Percentiles rank a stretch among this genome's conserved stretches.
Evolutionary conservation across 1,140 invertebrate species (phyloP).

Genomic region (Charaxes varanes): DNA sequence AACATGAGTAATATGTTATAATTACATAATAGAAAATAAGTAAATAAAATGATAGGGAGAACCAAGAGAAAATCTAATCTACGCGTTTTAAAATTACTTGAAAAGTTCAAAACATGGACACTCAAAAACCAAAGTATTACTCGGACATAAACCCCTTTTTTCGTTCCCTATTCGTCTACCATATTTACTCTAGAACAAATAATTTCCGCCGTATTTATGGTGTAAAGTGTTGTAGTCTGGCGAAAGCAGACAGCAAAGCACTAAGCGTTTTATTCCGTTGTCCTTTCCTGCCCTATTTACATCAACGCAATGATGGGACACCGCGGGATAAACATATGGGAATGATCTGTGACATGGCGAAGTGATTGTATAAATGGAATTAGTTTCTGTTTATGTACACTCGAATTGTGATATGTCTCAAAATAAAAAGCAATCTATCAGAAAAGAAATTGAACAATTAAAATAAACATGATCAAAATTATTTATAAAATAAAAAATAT

Average conservation of each 20-base stretch:
- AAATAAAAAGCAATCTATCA: background rate
- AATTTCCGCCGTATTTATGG: conserved; percentile 5
- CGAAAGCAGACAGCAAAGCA: conserved; percentile 25
- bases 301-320: conserved; percentile 20
- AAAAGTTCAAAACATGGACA: no score
- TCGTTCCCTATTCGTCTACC: no score
- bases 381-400: conserved; percentile 13
- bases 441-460: conserved; percentile 2
- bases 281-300: conserved; percentile 8
- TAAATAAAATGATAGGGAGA: no score
- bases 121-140: no score
- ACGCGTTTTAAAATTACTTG: no score
- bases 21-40: no score
- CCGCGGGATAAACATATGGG: conserved; percentile 17
- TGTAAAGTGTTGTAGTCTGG: no score
- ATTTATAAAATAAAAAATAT: no score
- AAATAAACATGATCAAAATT: background rate
- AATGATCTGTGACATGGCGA: conserved; percentile 17
- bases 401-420: conserved; percentile 1
- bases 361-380: conserved; percentile 18
- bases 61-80: no score
- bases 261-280: conserved; percentile 16
- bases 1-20: no score
- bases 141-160: no score
- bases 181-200: no score